These are phyloP conservation scores for Lordiphosa mommai DNA, from an alignment of 1,140 invertebrate species.

Conservation along the genomic window DNA sequence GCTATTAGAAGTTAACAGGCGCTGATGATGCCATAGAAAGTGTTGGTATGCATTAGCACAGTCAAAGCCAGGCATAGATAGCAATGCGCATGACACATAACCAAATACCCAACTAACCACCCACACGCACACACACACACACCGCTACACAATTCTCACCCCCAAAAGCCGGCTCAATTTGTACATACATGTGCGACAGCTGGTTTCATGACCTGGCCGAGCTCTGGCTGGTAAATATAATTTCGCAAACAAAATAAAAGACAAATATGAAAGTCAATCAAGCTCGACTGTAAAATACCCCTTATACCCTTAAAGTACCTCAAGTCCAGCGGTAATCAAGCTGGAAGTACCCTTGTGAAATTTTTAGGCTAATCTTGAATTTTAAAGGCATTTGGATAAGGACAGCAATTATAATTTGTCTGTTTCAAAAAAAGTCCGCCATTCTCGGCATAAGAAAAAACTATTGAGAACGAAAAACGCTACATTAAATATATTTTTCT, in stretches of 20 bases:
- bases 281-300: background rate
- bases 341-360: no score
- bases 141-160: constrained; percentile 1
- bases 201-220: constrained; percentile 29
- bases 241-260: constrained; percentile 28
- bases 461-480: no score
- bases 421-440: no score
- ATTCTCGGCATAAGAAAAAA: no score
- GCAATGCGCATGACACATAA: constrained; percentile 60
- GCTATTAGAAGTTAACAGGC: constrained; percentile 75
- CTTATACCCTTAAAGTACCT: no score
- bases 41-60: constrained; percentile 65
- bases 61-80: constrained; percentile 16
- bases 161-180: background rate
- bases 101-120: constrained; percentile 1
- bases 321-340: no score
- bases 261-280: constrained; percentile 1
- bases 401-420: no score
- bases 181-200: constrained; percentile 2
- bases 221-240: constrained; percentile 35
- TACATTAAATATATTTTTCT: no score
- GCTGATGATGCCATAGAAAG: constrained; percentile 37
- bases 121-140: constrained; percentile 4
- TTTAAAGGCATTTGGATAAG: no score
- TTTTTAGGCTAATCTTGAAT: no score